These are phyloP conservation scores for Himalopsyche tibetana DNA, from an alignment of 2,888 invertebrate genomes.

Conservation along the genomic window DNA sequence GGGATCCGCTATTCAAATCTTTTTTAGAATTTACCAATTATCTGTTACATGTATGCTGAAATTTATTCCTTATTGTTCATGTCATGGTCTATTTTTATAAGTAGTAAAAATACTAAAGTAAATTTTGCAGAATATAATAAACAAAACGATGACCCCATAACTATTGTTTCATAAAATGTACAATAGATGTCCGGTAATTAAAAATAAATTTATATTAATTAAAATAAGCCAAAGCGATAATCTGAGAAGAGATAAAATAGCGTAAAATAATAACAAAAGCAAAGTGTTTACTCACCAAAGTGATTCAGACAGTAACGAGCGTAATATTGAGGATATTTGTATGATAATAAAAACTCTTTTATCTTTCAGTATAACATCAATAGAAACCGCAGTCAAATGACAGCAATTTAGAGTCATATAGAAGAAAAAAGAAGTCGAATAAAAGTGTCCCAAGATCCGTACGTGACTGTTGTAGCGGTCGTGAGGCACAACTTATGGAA, in stretches of 20 bases:
- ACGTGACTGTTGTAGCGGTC: constrained; percentile 11
- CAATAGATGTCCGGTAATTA: constrained; percentile 39
- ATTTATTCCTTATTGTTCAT: constrained; percentile 18
- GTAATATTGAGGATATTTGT: not conserved
- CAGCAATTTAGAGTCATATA: constrained; percentile 22
- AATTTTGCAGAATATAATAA: not conserved
- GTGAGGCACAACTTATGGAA: not conserved
- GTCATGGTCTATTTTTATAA: not conserved
- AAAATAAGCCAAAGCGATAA: not conserved
- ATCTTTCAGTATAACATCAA: not conserved
- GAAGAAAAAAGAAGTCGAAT: not conserved
- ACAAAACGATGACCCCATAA: constrained; percentile 1
- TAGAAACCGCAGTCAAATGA: constrained; percentile 18
- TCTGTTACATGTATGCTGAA: not conserved
- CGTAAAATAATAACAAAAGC: not conserved
- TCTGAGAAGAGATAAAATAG: not conserved
- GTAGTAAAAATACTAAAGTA: constrained; percentile 1
- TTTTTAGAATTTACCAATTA: constrained; percentile 12
- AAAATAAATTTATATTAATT: constrained; percentile 4
- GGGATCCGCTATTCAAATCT: not conserved
- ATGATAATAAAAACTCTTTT: not conserved
- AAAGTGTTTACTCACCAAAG: no score
- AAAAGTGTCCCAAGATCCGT: constrained; percentile 11
- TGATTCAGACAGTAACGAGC: not conserved
- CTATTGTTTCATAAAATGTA: constrained; percentile 2